Evolutionary conservation across 1,140 invertebrate genomes (phyloP), one percentile per base, ranked within the genome.

Genomic region (Zaprionus capensis): DNA sequence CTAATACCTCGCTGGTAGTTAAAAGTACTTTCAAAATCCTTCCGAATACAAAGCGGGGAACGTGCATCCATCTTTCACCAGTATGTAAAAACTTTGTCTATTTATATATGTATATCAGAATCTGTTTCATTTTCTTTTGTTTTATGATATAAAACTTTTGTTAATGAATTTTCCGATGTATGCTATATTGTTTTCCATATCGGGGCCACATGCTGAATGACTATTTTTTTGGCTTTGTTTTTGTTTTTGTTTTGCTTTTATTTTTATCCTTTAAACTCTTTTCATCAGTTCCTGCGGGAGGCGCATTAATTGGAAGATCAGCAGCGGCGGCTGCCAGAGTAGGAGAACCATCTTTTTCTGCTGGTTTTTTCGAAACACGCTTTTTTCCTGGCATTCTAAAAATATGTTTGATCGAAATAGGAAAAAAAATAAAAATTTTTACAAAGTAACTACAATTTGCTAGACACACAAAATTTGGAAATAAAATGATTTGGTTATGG

Each of bases 361-460:
- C 17, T 15, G 63, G 5, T 24, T 75, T 75, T 14, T 75, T 70
- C n/a, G 67, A 20, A 2, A 17, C 6, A 6, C 59, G 31, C 11
- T 75, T 75, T n/a, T 75, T 75, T 3, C 17, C 51, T 24, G 67
- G 67, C 67, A 75, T 75, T 14, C 14, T 68, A 20, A 55, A 41
- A 55, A 26, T n/a, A 20, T 31, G 24, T n/a, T 12, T 28, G 46
- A 63, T 44, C 31, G 17, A 49, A 51, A 64, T 31, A 44, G 28
- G 22, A 51, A 63, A 38, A 9, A 34, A 31, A 28, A 65, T 57
- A 26, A 63, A 69, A 68, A 31, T n/a, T 55, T 55, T 2, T 55
- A 58, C 24, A 26, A 20, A 51, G 56, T 44, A 28, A 31, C 28
- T 31, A 31, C 28, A 31, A 7, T 34, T 61, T 22, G 70, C 28